Conservation (phyloP, 2,888 invertebrate genomes). For the Liodrosophila aerea region DNA sequence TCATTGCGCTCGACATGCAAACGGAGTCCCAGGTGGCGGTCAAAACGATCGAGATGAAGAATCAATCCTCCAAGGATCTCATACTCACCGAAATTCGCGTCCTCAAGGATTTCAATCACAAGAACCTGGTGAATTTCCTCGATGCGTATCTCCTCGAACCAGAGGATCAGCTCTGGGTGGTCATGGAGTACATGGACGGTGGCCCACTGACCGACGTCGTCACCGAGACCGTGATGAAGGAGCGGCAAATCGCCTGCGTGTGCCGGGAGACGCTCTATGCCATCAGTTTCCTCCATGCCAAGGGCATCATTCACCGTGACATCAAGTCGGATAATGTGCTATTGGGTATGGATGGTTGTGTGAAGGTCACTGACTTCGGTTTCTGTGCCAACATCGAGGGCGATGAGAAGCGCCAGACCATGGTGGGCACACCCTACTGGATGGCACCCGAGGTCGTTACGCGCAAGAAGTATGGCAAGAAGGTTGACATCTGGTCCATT, state of each 20-base stretch:
- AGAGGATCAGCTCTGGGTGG: conserved; percentile 96
- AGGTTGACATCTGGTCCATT: conserved; percentile 96
- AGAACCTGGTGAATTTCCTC: conserved; percentile 96
- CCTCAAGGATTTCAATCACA: conserved; percentile 94
- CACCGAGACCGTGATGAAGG: conserved; percentile 98
- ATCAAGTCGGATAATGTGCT: conserved; percentile 99
- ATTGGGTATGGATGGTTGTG: conserved; percentile 94
- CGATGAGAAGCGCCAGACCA: conserved; percentile 96
- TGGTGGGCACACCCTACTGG: conserved; percentile 99
- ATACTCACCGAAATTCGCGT: conserved; percentile 97
- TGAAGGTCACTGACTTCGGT: conserved; percentile 98
- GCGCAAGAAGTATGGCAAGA: conserved; percentile 95
- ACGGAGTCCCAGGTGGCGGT: conserved; percentile 92
- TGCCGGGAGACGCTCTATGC: conserved; percentile 94
- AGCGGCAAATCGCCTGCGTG: conserved; percentile 97
- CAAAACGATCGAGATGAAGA: conserved; percentile 96
- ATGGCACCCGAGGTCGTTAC: conserved; percentile 98
- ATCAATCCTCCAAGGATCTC: conserved; percentile 97
- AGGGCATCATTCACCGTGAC: conserved; percentile 96
- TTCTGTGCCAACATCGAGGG: conserved; percentile 98
- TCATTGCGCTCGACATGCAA: conserved; percentile 91
- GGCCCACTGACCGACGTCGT: conserved; percentile 98
- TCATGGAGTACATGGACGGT: conserved; percentile 97
- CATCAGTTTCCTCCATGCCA: conserved; percentile 93
- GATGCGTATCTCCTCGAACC: conserved; percentile 96